These are phyloP conservation scores for Zelostemma sp. DNA, from an alignment of 1,140 invertebrate species.

Conservation along the genomic window DNA sequence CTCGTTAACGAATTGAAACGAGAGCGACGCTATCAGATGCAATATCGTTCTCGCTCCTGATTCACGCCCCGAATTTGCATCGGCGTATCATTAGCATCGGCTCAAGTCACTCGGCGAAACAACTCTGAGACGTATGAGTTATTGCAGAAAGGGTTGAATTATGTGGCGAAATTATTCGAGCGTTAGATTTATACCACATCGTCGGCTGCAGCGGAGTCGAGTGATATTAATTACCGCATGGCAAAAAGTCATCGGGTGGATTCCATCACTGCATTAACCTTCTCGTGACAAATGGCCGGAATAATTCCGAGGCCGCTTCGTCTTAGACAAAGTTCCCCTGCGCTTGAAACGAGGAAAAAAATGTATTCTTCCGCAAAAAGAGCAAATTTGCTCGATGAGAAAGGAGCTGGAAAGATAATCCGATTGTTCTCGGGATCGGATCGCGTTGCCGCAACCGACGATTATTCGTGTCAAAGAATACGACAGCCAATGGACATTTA, in stretches of 20 bases:
- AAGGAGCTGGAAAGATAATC: too few species aligned
- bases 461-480: slow-evolving; percentile 42
- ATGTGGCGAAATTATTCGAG: slow-evolving; percentile 52
- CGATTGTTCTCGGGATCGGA: too few species aligned
- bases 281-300: slow-evolving; percentile 18
- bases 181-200: slow-evolving; percentile 47
- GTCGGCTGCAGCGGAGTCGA: slow-evolving; percentile 47
- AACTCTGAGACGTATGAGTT: slow-evolving; percentile 51
- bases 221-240: slow-evolving; percentile 52
- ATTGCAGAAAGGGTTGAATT: slow-evolving; percentile 57
- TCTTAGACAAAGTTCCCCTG: background rate
- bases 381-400: too few species aligned
- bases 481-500: slow-evolving; percentile 32
- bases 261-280: slow-evolving; percentile 26
- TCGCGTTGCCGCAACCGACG: slow-evolving; percentile 33
- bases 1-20: slow-evolving; percentile 2
- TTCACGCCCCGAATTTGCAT: slow-evolving; percentile 53
- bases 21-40: slow-evolving; percentile 35
- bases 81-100: slow-evolving; percentile 52
- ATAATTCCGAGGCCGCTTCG: slow-evolving; percentile 6
- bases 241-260: slow-evolving; percentile 39
- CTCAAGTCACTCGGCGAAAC: slow-evolving; percentile 46
- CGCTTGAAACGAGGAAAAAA: too few species aligned
- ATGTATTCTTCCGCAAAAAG: too few species aligned
- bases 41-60: slow-evolving; percentile 18